Evolutionary conservation across 1,140 invertebrate species (phyloP), one percentile per base, ranked within the genome.

Genomic region (Drosophila arizonae): DNA sequence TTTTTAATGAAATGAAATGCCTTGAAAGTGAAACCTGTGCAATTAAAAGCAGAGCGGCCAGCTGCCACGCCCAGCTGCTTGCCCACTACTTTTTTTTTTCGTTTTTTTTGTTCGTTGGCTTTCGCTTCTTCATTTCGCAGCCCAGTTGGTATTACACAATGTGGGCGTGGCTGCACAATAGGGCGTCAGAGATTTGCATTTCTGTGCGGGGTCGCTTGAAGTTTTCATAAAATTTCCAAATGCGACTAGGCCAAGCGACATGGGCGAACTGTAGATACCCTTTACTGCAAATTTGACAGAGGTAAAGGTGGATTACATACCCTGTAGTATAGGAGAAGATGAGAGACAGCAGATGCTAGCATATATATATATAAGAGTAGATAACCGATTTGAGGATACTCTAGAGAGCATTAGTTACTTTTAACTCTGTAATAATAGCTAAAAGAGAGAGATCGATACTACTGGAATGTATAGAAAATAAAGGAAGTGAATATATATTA

Each of bases 21-120:
- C 76, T 77, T 88, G 84, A 88, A 87, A 87, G 84, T 87, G 82
- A 87, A 87, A 87, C 82, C 76, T 73, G 79, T 74, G 82, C 84
- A 87, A 79, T 87, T 88, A 87, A 88, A 79, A 72, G 60, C 67
- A 76, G 69, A 56, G 55, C 54, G 15, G 57, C 24, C 61, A 48
- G 9, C 30, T 21, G 66, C 65, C 75, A 77, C 71, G 71, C 71
- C 82, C 36, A 76, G 54, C 75, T 15, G 33, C 28, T 79, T 72
- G 64, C 76, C 57, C 21, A 26, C 48, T 26, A 26, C 24, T 6
- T 50, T 6, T 24, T 50, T 21, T 50, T 26, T 15, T 17, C 0
- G 8, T 2, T 21, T 46, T 3, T 21, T 48, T 56, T 71, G 76
- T 56, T 73, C 17, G 15, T 46, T 58, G 46, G 50, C 62, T 76